These are phyloP conservation scores for Chymomyza procnemis DNA, from an alignment of 2,888 invertebrate genomes.

Conservation along the genomic window DNA sequence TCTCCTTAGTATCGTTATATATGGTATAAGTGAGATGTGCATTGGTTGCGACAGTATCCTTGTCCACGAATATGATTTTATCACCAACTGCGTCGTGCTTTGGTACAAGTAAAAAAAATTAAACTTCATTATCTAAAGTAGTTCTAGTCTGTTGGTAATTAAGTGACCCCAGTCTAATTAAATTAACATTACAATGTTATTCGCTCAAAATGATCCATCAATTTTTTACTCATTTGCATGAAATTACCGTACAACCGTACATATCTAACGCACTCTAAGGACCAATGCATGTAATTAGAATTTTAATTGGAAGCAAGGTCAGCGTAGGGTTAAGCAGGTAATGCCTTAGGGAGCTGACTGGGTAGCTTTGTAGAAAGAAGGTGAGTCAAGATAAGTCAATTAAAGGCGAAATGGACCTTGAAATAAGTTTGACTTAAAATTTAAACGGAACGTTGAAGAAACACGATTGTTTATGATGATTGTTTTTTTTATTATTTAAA, in stretches of 20 bases:
- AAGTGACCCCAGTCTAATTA: conserved; percentile 64
- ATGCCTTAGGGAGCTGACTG: conserved; percentile 50
- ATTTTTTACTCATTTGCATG: conserved; percentile 13
- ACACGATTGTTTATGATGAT: too few relatives aligned
- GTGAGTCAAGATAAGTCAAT: background rate
- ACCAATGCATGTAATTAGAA: conserved; percentile 37
- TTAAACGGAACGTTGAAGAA: background rate
- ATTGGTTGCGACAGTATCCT: conserved; percentile 75
- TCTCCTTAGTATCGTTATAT: conserved; percentile 69
- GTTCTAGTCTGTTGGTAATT: conserved; percentile 28
- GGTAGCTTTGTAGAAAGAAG: background rate
- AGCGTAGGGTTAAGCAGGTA: conserved; percentile 29
- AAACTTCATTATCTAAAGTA: conserved; percentile 49
- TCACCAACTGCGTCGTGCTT: conserved; percentile 74
- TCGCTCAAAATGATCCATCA: conserved; percentile 36
- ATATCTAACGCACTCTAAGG: conserved; percentile 28
- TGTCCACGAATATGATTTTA: conserved; percentile 76
- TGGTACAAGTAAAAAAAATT: conserved; percentile 14
- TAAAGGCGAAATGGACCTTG: background rate
- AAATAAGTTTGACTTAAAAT: background rate
- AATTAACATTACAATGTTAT: conserved; percentile 31
- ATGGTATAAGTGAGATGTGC: conserved; percentile 71
- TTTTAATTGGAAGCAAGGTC: conserved; percentile 53
- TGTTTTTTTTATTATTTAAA: too few relatives aligned
- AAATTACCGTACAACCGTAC: conserved; percentile 41